phyloP scores from a whole-genome alignment of 92 coral and sea anemone genomes.

The Scolanthus callimorphus region DNA sequence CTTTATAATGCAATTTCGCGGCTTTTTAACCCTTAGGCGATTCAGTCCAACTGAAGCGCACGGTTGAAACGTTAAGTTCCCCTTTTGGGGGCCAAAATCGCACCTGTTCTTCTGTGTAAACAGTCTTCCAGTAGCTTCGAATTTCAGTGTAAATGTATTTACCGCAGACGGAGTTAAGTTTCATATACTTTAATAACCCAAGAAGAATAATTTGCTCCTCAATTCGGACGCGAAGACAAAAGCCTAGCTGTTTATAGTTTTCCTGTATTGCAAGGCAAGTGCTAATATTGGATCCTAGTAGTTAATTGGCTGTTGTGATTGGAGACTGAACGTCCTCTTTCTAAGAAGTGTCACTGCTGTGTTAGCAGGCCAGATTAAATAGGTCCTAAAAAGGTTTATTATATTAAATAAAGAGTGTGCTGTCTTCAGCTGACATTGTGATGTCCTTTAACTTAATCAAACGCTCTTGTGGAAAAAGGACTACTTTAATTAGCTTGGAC shows the following conservation, averaged over 20 bases:
- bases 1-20: background rate
- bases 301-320: no score
- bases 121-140: conserved; percentile 2
- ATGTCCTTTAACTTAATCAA: no score
- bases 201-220: conserved; percentile 8
- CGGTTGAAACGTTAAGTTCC: background rate
- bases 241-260: no score
- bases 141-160: conserved; percentile 20
- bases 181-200: conserved; percentile 15
- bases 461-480: background rate
- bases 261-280: no score
- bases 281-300: no score
- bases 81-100: background rate
- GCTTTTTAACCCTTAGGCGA: background rate
- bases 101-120: conserved; percentile 10
- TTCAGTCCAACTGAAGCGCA: background rate
- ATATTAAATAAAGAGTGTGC: no score
- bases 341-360: no score
- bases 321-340: no score
- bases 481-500: background rate
- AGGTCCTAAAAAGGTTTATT: no score
- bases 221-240: no score
- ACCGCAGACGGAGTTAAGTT: conserved; percentile 14
- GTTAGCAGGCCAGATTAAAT: no score
- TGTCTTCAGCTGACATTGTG: no score